Percentiles rank a stretch among this genome's conserved stretches.
Conservation (phyloP, 1,140 invertebrate genomes). For the Penaeus indicus region DNA sequence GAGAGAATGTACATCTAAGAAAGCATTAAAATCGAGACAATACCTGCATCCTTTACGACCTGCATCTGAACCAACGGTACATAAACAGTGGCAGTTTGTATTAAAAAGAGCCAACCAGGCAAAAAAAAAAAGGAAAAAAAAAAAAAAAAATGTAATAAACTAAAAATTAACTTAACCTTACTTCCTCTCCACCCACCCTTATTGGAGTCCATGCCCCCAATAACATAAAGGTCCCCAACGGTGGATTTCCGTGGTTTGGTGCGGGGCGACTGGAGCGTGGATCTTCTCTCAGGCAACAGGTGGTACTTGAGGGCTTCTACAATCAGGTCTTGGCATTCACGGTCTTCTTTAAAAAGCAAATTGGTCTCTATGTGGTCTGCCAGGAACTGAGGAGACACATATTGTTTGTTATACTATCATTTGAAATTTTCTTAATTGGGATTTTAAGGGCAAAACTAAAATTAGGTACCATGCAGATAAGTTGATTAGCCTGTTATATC, state of each 20-base stretch:
- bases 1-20: too few relatives aligned
- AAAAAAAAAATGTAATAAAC: neutral
- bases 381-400: slow-evolving; percentile 78
- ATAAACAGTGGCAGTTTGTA: too few relatives aligned
- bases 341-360: slow-evolving; percentile 76
- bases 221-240: slow-evolving; percentile 86
- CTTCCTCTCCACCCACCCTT: slow-evolving; percentile 74
- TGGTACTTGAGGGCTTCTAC: slow-evolving; percentile 96
- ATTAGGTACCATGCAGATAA: too few relatives aligned
- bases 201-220: slow-evolving; percentile 92
- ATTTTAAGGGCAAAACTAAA: too few relatives aligned
- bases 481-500: too few relatives aligned
- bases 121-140: too few relatives aligned
- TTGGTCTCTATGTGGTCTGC: slow-evolving; percentile 86
- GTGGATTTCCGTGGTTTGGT: slow-evolving; percentile 92
- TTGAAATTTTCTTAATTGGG: neutral
- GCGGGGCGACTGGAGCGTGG: slow-evolving; percentile 80
- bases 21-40: too few relatives aligned
- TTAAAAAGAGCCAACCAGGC: too few relatives aligned
- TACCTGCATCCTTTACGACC: too few relatives aligned
- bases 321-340: slow-evolving; percentile 85
- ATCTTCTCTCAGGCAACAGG: slow-evolving; percentile 86
- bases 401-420: slow-evolving; percentile 40
- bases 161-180: slow-evolving; percentile 34
- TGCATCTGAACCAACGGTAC: too few relatives aligned